These are phyloP conservation scores for Sparidentex hasta DNA, from an alignment of 2,797 vertebrate species.

Conservation along the genomic window DNA sequence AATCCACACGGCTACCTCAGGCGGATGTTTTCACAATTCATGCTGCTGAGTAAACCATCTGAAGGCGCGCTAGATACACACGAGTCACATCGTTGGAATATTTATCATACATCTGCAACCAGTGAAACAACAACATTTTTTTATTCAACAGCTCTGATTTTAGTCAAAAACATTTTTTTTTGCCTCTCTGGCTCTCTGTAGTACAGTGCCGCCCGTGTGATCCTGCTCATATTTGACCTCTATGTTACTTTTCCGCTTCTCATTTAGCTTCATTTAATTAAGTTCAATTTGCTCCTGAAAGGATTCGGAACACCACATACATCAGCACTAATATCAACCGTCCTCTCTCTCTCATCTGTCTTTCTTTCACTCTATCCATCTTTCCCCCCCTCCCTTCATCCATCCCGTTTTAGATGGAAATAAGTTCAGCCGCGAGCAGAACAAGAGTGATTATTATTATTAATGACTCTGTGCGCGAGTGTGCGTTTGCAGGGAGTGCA, in stretches of 20 bases:
- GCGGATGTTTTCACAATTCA: conserved; percentile 5
- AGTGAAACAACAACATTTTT: background rate
- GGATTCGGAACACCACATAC: background rate
- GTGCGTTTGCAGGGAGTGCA: background rate
- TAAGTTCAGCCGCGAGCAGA: conserved; percentile 50
- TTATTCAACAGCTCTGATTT: background rate
- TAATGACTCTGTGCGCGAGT: conserved; percentile 39
- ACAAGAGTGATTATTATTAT: conserved; percentile 52
- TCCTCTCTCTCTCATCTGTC: background rate
- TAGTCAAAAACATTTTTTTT: background rate
- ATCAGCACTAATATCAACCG: background rate
- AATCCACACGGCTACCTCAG: background rate
- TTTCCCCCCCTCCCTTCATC: conserved; percentile 24
- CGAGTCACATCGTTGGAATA: conserved; percentile 1
- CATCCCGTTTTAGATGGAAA: conserved; percentile 55
- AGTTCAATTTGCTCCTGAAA: background rate
- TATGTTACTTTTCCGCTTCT: conserved; percentile 17
- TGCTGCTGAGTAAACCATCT: background rate
- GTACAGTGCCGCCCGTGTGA: background rate
- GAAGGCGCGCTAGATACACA: background rate
- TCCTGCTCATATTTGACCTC: conserved; percentile 1
- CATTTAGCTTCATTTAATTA: conserved; percentile 32
- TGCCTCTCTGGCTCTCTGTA: background rate
- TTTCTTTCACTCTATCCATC: conserved; percentile 25
- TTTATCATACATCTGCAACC: background rate